Evolutionary conservation across 1,140 invertebrate species (phyloP), one percentile per base, ranked within the genome.

Genomic region (Brachionus paranguensis): DNA sequence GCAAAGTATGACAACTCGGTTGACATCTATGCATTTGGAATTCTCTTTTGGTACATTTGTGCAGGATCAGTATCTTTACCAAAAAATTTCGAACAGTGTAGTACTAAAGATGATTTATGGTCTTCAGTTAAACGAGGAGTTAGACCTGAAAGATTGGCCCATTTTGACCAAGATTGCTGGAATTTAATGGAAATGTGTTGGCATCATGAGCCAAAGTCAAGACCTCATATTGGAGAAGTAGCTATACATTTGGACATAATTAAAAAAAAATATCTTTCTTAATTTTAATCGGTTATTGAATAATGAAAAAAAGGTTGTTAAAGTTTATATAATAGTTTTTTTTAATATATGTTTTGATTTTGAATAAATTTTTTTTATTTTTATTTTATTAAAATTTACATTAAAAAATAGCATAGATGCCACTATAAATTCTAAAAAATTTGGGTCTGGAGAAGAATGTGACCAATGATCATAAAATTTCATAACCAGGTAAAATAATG

Each of bases 1-100:
- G 91, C 92, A 20, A 86, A 86, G 85, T 96, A 96, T 86, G 94
- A 95, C 87, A 94, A 93, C 85, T 93, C 92, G 84, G 95, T 96
- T 14, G 95, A 96, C 87, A 93, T 96, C 1, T 96, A 96, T 88
- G 95, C 95, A 1, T 96, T 96, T 89, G 95, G 95, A 1, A 94
- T 96, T 78, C 89, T 96, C 24, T 95, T 96, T 88, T 96, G 95
- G 95, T 95, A 94, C 85, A 91, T 95, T 84, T 95, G 94, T 89
- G 92, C 94, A 6, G 93, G 93, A 6, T 92, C 93, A 86, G 92
- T 94, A 0, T 91, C 91, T 86, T 89, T 96, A 50, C 95, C 95
- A 3, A 91, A 92, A 72, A 92, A 93, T 2, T 96, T 95, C 89
- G 94, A 96, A 86, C 92, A 93, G 85, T 96, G 95, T 88, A 92